These are phyloP conservation scores for Pocillopora grandis DNA, from an alignment of 92 coral and sea anemone species.

Conservation along the genomic window DNA sequence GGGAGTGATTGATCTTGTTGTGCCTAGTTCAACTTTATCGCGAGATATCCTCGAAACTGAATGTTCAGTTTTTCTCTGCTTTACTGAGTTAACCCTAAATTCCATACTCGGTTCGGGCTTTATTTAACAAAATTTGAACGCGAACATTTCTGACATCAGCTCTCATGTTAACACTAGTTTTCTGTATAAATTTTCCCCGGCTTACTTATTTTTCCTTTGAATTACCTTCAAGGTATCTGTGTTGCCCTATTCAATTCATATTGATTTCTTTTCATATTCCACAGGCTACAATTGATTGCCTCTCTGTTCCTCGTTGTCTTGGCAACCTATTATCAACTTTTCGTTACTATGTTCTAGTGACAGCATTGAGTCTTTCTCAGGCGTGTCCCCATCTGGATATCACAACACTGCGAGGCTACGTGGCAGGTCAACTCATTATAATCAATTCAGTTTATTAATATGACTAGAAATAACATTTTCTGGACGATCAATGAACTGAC, in stretches of 20 bases:
- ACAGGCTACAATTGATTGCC: conserved; percentile 32
- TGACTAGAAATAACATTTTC: too few relatives aligned
- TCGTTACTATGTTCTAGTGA: conserved; percentile 13
- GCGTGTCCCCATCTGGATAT: background rate
- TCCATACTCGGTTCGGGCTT: background rate
- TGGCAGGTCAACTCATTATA: background rate
- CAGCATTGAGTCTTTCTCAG: conserved; percentile 18
- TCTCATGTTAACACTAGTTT: too few relatives aligned
- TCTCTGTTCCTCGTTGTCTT: conserved; percentile 33
- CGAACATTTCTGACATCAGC: too few relatives aligned
- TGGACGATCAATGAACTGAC: too few relatives aligned
- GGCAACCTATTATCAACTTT: conserved; percentile 14
- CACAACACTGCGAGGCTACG: background rate
- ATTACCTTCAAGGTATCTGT: background rate
- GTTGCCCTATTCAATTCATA: background rate
- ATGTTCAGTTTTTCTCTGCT: too few relatives aligned
- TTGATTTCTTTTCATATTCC: background rate
- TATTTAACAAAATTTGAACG: too few relatives aligned
- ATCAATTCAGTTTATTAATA: too few relatives aligned
- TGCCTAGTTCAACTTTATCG: too few relatives aligned
- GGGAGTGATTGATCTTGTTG: too few relatives aligned
- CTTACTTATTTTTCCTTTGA: background rate
- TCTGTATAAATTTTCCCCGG: background rate
- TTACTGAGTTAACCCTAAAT: background rate
- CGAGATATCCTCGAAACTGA: too few relatives aligned